Evolutionary conservation across 1,140 invertebrate genomes (phyloP), one percentile per base, ranked within the genome.

Genomic region (Drosophila eugracilis): DNA sequence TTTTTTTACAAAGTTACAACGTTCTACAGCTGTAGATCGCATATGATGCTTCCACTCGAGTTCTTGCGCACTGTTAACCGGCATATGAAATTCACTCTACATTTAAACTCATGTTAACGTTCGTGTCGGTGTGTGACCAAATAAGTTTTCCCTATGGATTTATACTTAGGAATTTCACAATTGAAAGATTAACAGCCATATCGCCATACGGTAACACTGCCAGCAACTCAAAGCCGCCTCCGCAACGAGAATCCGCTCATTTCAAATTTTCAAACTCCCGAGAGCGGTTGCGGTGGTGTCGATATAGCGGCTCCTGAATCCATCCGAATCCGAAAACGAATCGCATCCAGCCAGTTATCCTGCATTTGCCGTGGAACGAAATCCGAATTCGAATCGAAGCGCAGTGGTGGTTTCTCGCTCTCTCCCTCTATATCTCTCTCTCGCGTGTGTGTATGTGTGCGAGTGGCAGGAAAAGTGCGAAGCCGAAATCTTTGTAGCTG

Each of bases 391-490:
- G 44, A 63, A 37, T 41, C 55, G 34, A 44, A 58, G 30, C 48
- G 55, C 55, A 81, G 66, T 77, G 73, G 78, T 80, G 78, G 75
- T 73, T 79, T 75, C 52, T 78, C 72, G 62, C 77, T 72, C 69
- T 49, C 70, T 78, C 54, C 69, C 63, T 72, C 60, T 19, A 5
- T 77, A 41, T 62, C 39, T 75, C 66, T 57, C 45, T 66, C 49
- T 75, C 81, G 53, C 67, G 49, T 52, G 79, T 84, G 70, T 70
- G 41, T 65, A 30, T 72, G 74, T 70, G 41, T 73, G 49, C 48
- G 66, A 67, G 67, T 72, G 67, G 66, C 78, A 85, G 80, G 80
- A 85, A 84, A 85, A 85, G 83, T 88, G 77, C 74, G 50, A 80
- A 86, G 81, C 69, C 71, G 73, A 60, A 60, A 45, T 45, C 42